phyloP scores from a whole-genome alignment of 2,888 invertebrate species.

The Mechanitis mazaeus region DNA sequence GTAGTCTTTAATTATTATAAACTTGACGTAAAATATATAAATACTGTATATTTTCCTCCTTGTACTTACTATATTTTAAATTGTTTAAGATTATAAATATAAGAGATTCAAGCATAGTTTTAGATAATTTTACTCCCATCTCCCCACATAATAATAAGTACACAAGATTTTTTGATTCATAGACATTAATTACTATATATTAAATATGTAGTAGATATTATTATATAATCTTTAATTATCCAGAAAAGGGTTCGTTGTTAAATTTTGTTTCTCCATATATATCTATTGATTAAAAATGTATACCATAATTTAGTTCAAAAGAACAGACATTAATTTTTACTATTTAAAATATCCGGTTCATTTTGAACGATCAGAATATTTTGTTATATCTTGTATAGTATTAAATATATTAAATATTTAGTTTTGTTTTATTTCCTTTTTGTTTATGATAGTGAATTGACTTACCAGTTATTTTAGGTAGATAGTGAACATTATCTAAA shows the following conservation, averaged over 20 bases:
- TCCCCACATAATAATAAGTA: too few relatives aligned
- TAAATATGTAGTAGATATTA: too few relatives aligned
- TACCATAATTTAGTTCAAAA: too few relatives aligned
- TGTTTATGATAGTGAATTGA: too few relatives aligned
- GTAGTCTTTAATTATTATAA: constrained; percentile 11
- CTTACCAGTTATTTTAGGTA: too few relatives aligned
- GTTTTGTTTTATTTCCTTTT: neutral
- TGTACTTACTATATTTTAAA: constrained; percentile 2
- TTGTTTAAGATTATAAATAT: neutral
- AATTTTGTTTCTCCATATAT: too few relatives aligned
- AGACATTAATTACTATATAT: too few relatives aligned
- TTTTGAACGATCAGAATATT: constrained; percentile 65
- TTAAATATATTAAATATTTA: constrained; percentile 44
- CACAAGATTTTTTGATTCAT: too few relatives aligned
- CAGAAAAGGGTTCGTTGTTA: too few relatives aligned
- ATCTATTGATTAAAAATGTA: too few relatives aligned
- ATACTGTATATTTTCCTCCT: constrained; percentile 1
- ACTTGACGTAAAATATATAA: neutral
- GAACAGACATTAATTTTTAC: neutral
- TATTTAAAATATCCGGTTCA: constrained; percentile 26
- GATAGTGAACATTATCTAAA: too few relatives aligned
- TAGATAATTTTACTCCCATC: neutral
- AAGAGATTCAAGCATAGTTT: constrained; percentile 4
- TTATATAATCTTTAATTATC: too few relatives aligned
- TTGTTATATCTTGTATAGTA: constrained; percentile 65